Evolutionary conservation across 2,888 invertebrate species (phyloP).

Genomic region (Lucinisca nassula): DNA sequence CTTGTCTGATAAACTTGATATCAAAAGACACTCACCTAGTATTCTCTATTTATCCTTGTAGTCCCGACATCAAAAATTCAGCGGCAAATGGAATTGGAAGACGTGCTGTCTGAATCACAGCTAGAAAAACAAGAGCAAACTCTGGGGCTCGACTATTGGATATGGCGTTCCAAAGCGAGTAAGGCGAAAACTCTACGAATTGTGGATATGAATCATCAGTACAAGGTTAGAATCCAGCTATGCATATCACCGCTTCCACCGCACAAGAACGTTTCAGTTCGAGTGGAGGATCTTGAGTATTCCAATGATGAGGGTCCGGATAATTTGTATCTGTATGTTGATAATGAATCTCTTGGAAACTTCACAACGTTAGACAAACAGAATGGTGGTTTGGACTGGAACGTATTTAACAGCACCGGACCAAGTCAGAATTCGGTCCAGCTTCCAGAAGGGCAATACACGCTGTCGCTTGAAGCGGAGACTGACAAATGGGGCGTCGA

Average conservation of each 20-base stretch:
- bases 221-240: conserved; percentile 23
- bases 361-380: conserved; percentile 49
- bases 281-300: conserved; percentile 49
- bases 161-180: conserved; percentile 57
- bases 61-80: too few species aligned
- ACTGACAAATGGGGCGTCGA: conserved; percentile 63
- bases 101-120: conserved; percentile 22
- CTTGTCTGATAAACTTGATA: too few species aligned
- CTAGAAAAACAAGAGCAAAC: not conserved
- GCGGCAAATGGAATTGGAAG: conserved; percentile 52
- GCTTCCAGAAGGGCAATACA: conserved; percentile 30
- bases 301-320: conserved; percentile 61
- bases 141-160: conserved; percentile 21
- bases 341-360: conserved; percentile 20
- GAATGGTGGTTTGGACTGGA: conserved; percentile 58
- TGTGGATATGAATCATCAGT: conserved; percentile 10
- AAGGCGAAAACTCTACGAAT: conserved; percentile 43
- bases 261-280: conserved; percentile 23
- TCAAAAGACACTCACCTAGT: too few species aligned
- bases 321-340: conserved; percentile 8
- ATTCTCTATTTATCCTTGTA: too few species aligned
- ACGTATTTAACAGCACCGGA: conserved; percentile 55
- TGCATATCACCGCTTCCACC: conserved; percentile 33
- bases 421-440: conserved; percentile 6
- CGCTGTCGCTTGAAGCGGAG: conserved; percentile 25